Conservation (phyloP, 1,140 invertebrate species). For the Lasioglossum albipes region DNA sequence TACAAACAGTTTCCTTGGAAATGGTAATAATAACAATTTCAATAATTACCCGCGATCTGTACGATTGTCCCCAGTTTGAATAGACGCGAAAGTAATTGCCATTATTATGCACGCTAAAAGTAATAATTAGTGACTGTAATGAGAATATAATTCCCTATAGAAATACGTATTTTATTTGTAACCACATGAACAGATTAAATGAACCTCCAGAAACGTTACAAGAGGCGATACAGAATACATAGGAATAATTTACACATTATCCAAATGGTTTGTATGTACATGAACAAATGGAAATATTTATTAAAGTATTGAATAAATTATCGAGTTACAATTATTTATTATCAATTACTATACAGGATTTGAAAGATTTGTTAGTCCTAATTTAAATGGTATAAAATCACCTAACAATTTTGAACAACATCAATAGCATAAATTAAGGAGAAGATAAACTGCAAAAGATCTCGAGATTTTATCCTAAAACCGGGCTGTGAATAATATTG, state of each 20-base stretch:
- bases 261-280: no score
- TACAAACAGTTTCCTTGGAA: not conserved
- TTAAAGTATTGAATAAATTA: no score
- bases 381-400: no score
- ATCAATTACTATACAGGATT: no score
- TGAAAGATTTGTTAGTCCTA: no score
- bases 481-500: not conserved
- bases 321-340: no score
- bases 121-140: not conserved
- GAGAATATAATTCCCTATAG: not conserved
- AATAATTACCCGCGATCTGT: not conserved
- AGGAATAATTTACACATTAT: no score
- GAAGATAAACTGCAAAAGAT: not conserved
- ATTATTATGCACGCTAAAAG: not conserved
- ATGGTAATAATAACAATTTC: not conserved
- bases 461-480: not conserved
- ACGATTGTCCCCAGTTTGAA: not conserved
- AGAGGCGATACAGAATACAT: not conserved
- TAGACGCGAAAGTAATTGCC: not conserved
- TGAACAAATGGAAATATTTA: no score
- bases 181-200: not conserved
- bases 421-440: not conserved
- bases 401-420: not conserved
- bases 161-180: not conserved
- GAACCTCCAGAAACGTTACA: not conserved